These are phyloP conservation scores for Agapornis canus DNA, from an alignment of 2,797 vertebrate species.

Conservation along the genomic window DNA sequence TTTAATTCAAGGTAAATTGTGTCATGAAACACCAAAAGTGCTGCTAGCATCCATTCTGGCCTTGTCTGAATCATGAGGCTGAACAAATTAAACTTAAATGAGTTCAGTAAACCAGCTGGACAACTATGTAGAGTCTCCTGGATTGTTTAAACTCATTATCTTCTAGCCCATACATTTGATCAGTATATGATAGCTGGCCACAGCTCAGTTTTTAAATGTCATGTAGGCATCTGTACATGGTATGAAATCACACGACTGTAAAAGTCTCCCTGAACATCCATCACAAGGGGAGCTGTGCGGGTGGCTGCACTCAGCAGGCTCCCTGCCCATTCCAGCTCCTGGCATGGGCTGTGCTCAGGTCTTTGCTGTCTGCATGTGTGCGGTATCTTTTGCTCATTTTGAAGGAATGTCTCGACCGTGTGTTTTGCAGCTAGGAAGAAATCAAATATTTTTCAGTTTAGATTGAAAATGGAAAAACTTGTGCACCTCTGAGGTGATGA, in stretches of 20 bases:
- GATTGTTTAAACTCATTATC: not conserved
- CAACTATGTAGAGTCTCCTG: not conserved
- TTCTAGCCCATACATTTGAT: not conserved
- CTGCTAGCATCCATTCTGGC: not conserved
- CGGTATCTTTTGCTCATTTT: not conserved
- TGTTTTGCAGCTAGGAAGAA: not conserved
- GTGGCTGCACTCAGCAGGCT: not conserved
- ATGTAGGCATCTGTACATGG: fast-evolving
- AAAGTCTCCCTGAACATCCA: fast-evolving
- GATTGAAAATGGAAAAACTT: not conserved
- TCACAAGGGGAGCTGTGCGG: fast-evolving
- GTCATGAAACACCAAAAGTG: conserved; percentile 47
- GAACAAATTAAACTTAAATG: not conserved
- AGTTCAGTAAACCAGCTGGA: conserved; percentile 2
- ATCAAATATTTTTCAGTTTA: not conserved
- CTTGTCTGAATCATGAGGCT: not conserved
- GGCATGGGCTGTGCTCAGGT: fast-evolving
- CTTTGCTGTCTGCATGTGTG: not conserved
- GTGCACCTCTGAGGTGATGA: not conserved
- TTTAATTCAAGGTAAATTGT: conserved; percentile 40
- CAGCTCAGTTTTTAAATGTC: not conserved
- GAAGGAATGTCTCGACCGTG: not conserved
- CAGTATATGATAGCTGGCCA: fast-evolving
- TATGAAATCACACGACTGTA: not conserved
- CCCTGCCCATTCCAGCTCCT: not conserved